phyloP scores from a whole-genome alignment of 2,888 invertebrate genomes.

The Nomada goodeniana region DNA sequence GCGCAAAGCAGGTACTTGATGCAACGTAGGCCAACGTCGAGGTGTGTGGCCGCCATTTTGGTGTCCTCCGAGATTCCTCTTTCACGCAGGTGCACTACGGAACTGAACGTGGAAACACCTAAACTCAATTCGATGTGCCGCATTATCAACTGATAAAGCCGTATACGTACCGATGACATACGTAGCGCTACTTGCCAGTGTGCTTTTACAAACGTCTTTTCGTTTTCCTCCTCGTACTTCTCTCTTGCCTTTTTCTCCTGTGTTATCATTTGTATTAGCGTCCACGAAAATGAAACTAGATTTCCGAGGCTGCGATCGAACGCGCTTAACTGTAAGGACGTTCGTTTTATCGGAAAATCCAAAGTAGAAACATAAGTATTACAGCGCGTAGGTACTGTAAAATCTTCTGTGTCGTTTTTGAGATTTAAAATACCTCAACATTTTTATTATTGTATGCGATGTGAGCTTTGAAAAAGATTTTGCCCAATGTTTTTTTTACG shows the following conservation, averaged over 20 bases:
- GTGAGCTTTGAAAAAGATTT: too few relatives aligned
- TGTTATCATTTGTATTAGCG: not conserved
- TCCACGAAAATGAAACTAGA: too few relatives aligned
- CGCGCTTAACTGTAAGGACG: too few relatives aligned
- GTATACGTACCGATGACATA: slow-evolving; percentile 28
- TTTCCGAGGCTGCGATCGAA: too few relatives aligned
- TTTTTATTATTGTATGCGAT: too few relatives aligned
- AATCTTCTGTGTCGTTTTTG: too few relatives aligned
- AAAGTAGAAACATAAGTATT: too few relatives aligned
- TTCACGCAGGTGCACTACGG: slow-evolving; percentile 51
- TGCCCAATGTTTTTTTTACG: too few relatives aligned
- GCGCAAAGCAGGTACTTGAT: slow-evolving; percentile 89
- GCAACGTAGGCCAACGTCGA: slow-evolving; percentile 87
- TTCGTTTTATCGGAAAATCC: too few relatives aligned
- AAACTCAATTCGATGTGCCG: slow-evolving; percentile 50
- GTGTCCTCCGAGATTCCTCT: slow-evolving; percentile 49
- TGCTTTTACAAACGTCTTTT: slow-evolving; percentile 8
- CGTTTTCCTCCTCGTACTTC: not conserved
- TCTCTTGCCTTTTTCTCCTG: too few relatives aligned
- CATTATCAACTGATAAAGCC: slow-evolving; percentile 59
- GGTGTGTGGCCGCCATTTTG: slow-evolving; percentile 83
- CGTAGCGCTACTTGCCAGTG: slow-evolving; percentile 26
- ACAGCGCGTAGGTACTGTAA: too few relatives aligned
- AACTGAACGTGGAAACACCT: slow-evolving; percentile 54
- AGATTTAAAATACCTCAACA: too few relatives aligned